These are phyloP conservation scores for Phymorhynchus buccinoides DNA, from an alignment of 1,140 invertebrate genomes.

Conservation along the genomic window DNA sequence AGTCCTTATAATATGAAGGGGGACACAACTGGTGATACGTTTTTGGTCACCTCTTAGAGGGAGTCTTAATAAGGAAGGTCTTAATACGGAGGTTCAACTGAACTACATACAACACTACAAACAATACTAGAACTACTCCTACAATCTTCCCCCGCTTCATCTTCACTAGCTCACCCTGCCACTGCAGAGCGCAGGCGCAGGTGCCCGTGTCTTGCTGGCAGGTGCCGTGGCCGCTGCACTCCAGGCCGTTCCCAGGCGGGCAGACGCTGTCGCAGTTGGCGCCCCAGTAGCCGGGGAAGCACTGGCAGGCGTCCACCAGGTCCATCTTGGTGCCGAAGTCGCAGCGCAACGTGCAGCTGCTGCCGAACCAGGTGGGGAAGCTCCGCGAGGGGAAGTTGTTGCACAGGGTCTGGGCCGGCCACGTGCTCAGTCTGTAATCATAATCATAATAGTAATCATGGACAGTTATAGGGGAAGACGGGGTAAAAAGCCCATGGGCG, in stretches of 20 bases:
- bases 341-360: background rate
- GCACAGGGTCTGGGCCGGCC: constrained; percentile 13
- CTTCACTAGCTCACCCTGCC: background rate
- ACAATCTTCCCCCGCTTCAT: background rate
- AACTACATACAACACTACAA: no score
- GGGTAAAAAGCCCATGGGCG: no score
- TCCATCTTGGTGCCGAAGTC: background rate
- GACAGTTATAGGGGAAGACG: no score
- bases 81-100: no score
- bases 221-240: background rate
- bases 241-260: background rate
- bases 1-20: no score
- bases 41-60: no score
- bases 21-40: no score
- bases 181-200: background rate
- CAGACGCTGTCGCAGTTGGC: background rate
- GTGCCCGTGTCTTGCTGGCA: background rate
- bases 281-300: constrained; percentile 5
- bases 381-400: background rate
- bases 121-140: no score
- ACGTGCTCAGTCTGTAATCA: background rate
- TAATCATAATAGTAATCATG: no score
- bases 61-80: no score
- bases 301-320: background rate
- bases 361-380: constrained; percentile 11